These are phyloP conservation scores for Nomada fabriciana DNA, from an alignment of 2,888 invertebrate genomes.

Conservation along the genomic window DNA sequence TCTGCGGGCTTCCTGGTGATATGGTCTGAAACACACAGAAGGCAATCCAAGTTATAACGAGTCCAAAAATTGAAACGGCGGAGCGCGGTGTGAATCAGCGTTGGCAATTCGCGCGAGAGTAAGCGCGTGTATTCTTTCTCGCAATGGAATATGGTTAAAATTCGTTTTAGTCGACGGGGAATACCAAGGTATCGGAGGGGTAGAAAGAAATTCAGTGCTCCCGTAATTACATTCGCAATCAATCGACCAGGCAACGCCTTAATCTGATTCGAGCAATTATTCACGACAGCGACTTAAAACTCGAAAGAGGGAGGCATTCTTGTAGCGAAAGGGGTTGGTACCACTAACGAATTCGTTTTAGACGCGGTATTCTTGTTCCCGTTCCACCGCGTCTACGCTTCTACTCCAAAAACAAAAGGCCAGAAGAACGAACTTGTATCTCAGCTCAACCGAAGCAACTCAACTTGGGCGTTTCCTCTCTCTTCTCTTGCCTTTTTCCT, in stretches of 20 bases:
- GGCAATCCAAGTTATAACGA: conserved; percentile 5
- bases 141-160: neutral
- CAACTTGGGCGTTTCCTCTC: conserved; percentile 66
- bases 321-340: conserved; percentile 62
- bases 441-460: conserved; percentile 68
- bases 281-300: conserved; percentile 66
- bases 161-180: conserved; percentile 15
- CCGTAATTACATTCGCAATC: conserved; percentile 62
- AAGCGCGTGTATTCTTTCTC: neutral
- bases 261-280: conserved; percentile 71
- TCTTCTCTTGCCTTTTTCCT: conserved; percentile 23
- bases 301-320: conserved; percentile 20
- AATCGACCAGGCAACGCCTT: conserved; percentile 57
- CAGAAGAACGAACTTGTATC: conserved; percentile 69
- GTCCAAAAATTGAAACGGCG: neutral
- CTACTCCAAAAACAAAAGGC: conserved; percentile 69
- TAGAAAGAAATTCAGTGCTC: neutral
- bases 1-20: conserved; percentile 75
- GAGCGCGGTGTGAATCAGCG: no score
- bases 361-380: conserved; percentile 47
- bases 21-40: conserved; percentile 75
- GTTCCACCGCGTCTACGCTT: conserved; percentile 45
- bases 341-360: conserved; percentile 73
- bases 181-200: neutral
- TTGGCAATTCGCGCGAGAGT: neutral